Conservation (phyloP, 1,140 invertebrate species). For the Microplitis mediator region DNA sequence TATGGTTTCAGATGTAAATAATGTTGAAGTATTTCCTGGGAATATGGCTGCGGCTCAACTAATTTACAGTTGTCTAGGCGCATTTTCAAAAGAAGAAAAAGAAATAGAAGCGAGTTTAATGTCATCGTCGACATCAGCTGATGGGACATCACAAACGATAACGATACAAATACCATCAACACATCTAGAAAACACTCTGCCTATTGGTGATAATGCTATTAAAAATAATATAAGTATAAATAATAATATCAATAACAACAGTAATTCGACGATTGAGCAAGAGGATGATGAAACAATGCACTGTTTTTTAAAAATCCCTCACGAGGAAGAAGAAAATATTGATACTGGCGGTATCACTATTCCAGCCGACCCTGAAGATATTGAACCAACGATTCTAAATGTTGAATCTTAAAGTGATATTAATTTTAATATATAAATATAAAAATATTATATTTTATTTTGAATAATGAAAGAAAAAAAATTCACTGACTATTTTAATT, state of each 20-base stretch:
- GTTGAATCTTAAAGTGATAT: constrained; percentile 39
- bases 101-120: constrained; percentile 58
- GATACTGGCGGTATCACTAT: constrained; percentile 71
- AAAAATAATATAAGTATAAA: constrained; percentile 20
- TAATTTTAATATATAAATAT: background rate
- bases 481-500: constrained; percentile 5
- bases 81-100: constrained; percentile 55
- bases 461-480: background rate
- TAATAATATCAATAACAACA: background rate
- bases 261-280: constrained; percentile 46
- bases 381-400: constrained; percentile 33
- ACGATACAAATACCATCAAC: constrained; percentile 61
- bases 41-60: constrained; percentile 65
- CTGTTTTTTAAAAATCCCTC: constrained; percentile 61
- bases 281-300: constrained; percentile 60
- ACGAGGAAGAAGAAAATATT: constrained; percentile 63
- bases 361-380: constrained; percentile 58
- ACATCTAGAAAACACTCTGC: constrained; percentile 49
- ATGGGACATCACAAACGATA: constrained; percentile 61
- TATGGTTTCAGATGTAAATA: constrained; percentile 40
- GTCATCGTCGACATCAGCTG: constrained; percentile 56
- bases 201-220: constrained; percentile 39
- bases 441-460: background rate
- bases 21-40: constrained; percentile 58
- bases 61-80: constrained; percentile 64